Base-by-base conservation (phyloP, 2,113 vertebrate species). In the Atrichornis clamosus region DNA sequence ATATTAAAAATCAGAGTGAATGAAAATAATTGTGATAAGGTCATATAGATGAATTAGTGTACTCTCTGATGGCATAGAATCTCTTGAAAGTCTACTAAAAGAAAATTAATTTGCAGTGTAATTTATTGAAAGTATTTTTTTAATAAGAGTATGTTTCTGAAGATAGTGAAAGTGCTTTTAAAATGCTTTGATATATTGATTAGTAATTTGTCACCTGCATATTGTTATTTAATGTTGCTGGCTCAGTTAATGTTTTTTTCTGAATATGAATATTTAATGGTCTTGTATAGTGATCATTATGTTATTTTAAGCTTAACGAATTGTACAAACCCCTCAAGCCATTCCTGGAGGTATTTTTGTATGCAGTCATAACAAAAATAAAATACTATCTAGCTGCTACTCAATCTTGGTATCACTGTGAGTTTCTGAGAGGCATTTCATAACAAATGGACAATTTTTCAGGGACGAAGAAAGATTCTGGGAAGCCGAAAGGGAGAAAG, bases 221-320 rank as follows among this genome's bases (percentile, higher is more conserved):
- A 84, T 93, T 70, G 90, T 95, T 97, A 94, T 96, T 97, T 97
- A 94, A 95, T 93, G 49, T 78, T 87, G 39, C 81, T 95, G 85
- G 50, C 78, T 95, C 68, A 73, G 84, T 89, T 96, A 97, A 93
- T 95, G 73, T 67, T 76, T 90, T 90, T 96, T 90, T 68, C 72
- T 82, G 72, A 64, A 81, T 88, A 84, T 84, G 67, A 95, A 93
- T 96, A 86, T 93, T 96, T 96, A 95, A 96, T 87, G 17, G 63
- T 76, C 70, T 72, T 76, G 27, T 80, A 52, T 72, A 60, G 65
- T 37, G 53, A 89, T 81, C 30, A 67, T 96, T 91, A 73, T 70
- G 37, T 67, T 91, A 69, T 87, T 96, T 95, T 95, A 96, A 92
- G 22, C 78, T 84, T 87, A 94, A 92, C 56, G 93, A 82, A 84